Conservation (phyloP, 2,797 vertebrate species). For the Mus minutoides region DNA sequence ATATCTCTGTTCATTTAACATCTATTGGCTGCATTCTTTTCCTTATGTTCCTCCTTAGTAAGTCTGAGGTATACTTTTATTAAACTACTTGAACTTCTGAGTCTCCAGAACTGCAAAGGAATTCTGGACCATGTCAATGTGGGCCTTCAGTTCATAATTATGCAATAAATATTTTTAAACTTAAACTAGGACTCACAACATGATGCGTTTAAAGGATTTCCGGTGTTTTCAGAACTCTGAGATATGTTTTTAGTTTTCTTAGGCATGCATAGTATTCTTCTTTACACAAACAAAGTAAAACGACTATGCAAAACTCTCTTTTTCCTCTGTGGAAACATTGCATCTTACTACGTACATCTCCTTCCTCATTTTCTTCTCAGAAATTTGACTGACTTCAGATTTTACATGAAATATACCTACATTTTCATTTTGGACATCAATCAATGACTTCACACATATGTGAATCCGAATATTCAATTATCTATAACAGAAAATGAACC, state of each 20-base stretch:
- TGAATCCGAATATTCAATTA: background rate
- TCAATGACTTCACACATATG: background rate
- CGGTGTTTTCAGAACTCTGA: background rate
- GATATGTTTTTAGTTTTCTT: background rate
- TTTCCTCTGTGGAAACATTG: background rate
- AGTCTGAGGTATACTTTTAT: background rate
- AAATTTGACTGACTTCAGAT: background rate
- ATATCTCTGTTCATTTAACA: background rate
- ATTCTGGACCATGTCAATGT: background rate
- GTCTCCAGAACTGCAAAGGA: background rate
- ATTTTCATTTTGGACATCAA: background rate
- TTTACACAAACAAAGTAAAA: background rate
- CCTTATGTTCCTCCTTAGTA: background rate
- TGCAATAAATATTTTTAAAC: background rate
- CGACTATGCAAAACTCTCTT: background rate
- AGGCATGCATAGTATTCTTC: background rate
- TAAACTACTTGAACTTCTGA: background rate
- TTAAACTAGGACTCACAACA: background rate
- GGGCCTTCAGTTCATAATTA: background rate
- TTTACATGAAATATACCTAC: background rate
- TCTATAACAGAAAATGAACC: background rate
- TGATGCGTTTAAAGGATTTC: conserved; percentile 30
- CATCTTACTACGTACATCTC: background rate
- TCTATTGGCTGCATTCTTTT: background rate
- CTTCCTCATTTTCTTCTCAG: background rate